Base-by-base conservation (phyloP, 2,888 invertebrate species). In the Polylopha cassiicola region DNA sequence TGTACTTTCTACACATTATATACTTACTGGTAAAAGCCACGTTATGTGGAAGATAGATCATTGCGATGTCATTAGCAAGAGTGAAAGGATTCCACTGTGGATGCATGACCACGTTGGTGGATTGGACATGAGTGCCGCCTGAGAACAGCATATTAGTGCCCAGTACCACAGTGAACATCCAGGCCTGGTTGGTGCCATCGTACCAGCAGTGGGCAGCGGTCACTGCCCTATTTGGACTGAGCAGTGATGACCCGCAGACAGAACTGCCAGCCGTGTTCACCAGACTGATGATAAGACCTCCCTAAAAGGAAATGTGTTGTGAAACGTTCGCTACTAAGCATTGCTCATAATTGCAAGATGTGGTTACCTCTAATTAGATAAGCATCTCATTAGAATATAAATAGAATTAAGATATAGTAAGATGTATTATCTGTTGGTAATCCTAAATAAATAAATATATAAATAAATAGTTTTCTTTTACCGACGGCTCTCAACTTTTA, bases 151-250 rank as follows among this genome's bases (percentile, higher is more conserved):
- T 55, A 4, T 60, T 53, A 2, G 69, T 63, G 31, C 73, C 74
- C 2, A 75, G 58, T 7, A 75, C 69, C 1, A 71, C 73, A 0
- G 42, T 38, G 50, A 73, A 68, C 47, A 52, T 53, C 38, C 44
- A 50, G 3, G 63, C 75, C 16, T 69, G 69, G 31, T 53, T 53
- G 4, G 6, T 0, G 5, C 68, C 67, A 17, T 74, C 72, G 36
- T 47, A 53, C 74, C 75, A 75, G 54, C 77, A 77, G 51, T 77
- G 77, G 6, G 76, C 76, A 0, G 76, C 75, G 0, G 77, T 77
- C n/a, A 73, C 55, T 8, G 70, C 47, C 0, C 72, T 60, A 45
- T 50, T 64, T 8, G 43, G 2, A 1, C 61, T 43, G 2, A 77
- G 2, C 1, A 77, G 53, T 0, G 71, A 60, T 0, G 72, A 60